Evolutionary conservation across 2,888 invertebrate genomes (phyloP).

Genomic region (Tinea trinotella): DNA sequence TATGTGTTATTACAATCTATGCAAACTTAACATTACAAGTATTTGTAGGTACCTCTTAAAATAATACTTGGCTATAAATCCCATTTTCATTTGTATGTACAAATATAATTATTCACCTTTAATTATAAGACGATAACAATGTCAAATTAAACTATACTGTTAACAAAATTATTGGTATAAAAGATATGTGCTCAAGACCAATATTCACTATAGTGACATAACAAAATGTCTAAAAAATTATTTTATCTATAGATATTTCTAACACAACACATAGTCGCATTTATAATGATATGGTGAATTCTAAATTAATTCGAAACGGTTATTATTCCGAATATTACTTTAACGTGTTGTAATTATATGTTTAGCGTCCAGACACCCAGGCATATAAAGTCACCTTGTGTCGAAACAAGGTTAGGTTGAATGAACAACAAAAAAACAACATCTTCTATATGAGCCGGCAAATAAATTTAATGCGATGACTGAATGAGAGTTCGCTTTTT

Average conservation of each 20-base stretch:
- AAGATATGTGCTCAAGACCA: conserved; percentile 6
- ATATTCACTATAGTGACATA: conserved; percentile 12
- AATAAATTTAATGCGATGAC: conserved; percentile 42
- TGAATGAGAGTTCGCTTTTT: conserved; percentile 8
- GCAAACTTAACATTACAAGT: not conserved
- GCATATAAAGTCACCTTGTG: conserved; percentile 69
- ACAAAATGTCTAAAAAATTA: not conserved
- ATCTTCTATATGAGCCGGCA: conserved; percentile 31
- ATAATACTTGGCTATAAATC: not conserved
- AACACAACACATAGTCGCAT: conserved; percentile 12
- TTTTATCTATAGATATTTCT: not conserved
- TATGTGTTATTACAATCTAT: not conserved
- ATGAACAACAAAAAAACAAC: conserved; percentile 59
- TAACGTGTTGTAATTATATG: conserved; percentile 63
- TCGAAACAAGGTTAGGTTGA: conserved; percentile 62
- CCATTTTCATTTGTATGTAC: not conserved
- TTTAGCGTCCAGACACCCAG: conserved; percentile 64
- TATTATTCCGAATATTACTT: conserved; percentile 40
- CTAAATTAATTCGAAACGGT: conserved; percentile 50
- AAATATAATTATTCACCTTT: conserved; percentile 1
- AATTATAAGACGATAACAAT: not conserved
- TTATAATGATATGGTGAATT: conserved; percentile 51
- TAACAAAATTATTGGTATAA: not conserved
- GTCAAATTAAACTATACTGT: not conserved
- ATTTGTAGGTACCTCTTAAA: not conserved